Evolutionary conservation across 53 echinoderm and acorn worm species (phyloP).

Genomic region (Paelopatides confundens): DNA sequence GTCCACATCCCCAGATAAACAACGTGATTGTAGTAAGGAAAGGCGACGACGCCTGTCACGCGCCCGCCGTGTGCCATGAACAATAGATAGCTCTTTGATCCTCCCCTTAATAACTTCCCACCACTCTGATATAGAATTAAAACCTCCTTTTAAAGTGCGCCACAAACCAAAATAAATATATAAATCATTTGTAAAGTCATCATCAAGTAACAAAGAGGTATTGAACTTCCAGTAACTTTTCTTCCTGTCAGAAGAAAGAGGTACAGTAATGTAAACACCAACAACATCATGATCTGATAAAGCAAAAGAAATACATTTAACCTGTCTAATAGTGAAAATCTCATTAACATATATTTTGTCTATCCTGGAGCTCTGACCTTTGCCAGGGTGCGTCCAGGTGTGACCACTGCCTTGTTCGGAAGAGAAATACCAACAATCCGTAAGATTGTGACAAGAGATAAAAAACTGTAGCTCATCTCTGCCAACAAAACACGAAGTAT

Average conservation of each 20-base stretch:
- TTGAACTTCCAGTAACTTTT: constrained; percentile 17
- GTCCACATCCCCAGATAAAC: too few species aligned
- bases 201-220: background rate
- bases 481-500: background rate
- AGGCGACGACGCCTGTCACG: background rate
- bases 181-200: background rate
- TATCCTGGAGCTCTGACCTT: background rate
- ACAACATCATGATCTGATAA: background rate
- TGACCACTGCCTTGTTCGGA: background rate
- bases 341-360: background rate
- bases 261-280: background rate
- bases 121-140: background rate
- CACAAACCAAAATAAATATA: background rate
- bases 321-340: background rate
- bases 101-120: background rate
- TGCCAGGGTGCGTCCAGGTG: background rate
- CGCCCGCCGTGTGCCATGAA: background rate
- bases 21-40: background rate
- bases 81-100: background rate
- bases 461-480: background rate
- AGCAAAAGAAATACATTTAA: background rate
- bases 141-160: background rate
- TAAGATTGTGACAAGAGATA: background rate
- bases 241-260: too few species aligned
- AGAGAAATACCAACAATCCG: background rate